Evolutionary conservation across 2,113 vertebrate species (phyloP).

Genomic region (Pyrgilauda ruficollis): DNA sequence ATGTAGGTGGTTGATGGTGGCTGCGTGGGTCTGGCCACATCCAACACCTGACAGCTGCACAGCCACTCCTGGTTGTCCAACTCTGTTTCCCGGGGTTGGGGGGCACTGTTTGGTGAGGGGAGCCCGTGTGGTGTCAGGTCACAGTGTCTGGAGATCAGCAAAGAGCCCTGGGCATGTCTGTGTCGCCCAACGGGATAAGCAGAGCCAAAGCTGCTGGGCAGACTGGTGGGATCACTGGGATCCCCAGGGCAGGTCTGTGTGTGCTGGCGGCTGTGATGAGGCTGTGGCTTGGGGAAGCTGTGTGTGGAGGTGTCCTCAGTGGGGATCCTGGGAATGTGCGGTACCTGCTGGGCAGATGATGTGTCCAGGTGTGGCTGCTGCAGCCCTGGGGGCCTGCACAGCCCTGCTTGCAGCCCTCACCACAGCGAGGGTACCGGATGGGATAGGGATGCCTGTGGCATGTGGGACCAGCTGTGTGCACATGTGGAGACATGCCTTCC

Average conservation of each 20-base stretch:
- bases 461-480: not conserved
- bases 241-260: no score
- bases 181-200: not conserved
- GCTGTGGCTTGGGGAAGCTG: not conserved
- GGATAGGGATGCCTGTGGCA: not conserved
- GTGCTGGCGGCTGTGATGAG: not conserved
- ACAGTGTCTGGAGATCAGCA: not conserved
- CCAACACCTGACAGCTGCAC: not conserved
- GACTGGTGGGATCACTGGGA: not conserved
- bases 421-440: rapidly evolving
- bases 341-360: not conserved
- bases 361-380: not conserved
- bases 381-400: not conserved
- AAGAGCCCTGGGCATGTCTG: not conserved
- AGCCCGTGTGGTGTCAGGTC: not conserved
- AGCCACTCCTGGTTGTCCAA: not conserved
- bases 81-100: not conserved
- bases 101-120: no score
- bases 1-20: not conserved
- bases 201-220: not conserved
- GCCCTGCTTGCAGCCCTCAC: not conserved
- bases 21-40: not conserved
- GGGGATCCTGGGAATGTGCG: not conserved
- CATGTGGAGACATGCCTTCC: rapidly evolving
- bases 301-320: not conserved